A percentile compares a stretch with the other conserved stretches of the same genome.
Conservation (phyloP, 1,140 invertebrate species). For the Drosophila sechellia region DNA sequence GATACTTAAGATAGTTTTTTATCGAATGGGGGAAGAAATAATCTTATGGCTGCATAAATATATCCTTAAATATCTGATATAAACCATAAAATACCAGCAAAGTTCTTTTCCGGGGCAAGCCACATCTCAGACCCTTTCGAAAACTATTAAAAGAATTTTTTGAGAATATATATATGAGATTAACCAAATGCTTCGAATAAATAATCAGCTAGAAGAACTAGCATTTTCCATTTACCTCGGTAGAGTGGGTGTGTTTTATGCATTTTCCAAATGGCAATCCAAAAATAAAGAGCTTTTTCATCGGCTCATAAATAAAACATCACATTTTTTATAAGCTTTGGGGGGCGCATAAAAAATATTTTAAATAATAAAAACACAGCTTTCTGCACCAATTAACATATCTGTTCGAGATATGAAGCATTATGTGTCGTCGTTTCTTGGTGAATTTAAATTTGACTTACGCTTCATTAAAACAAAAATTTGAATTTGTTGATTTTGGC, state of each 20-base stretch:
- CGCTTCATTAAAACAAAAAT: conserved; percentile 69
- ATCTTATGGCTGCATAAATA: conserved; percentile 7
- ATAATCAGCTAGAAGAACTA: conserved; percentile 52
- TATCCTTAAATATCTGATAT: conserved; percentile 1
- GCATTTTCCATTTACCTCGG: conserved; percentile 36
- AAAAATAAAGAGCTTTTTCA: conserved; percentile 46
- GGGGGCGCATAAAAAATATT: conserved; percentile 44
- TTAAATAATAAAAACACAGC: conserved; percentile 30
- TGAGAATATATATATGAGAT: conserved; percentile 20
- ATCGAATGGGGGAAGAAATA: not conserved
- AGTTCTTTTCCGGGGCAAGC: not conserved
- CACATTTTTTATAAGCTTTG: conserved; percentile 18
- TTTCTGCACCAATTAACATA: conserved; percentile 71
- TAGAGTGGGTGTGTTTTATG: conserved; percentile 68
- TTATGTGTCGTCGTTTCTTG: conserved; percentile 7
- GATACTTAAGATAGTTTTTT: not conserved
- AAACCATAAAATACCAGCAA: not conserved
- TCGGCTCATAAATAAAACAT: conserved; percentile 72
- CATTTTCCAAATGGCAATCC: conserved; percentile 48
- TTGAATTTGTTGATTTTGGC: conserved; percentile 63
- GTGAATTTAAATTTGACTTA: conserved; percentile 55
- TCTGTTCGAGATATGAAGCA: conserved; percentile 11
- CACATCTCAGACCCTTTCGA: conserved; percentile 22
- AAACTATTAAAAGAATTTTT: conserved; percentile 48
- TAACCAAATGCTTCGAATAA: conserved; percentile 68